These are phyloP conservation scores for Hippocampus kuda DNA, from an alignment of 2,797 vertebrate species.

Conservation along the genomic window DNA sequence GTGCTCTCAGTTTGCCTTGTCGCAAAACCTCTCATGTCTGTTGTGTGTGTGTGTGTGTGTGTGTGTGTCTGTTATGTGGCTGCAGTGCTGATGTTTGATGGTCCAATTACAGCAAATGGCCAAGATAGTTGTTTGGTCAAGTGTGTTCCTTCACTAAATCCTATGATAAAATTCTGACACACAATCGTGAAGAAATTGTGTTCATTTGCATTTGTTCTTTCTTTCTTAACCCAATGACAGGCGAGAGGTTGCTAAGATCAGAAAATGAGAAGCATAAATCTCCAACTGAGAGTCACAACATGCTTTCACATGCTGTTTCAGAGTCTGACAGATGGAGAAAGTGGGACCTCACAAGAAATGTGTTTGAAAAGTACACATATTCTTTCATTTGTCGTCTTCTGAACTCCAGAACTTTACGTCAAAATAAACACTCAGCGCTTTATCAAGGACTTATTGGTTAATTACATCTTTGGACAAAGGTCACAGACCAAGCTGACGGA, in stretches of 20 bases:
- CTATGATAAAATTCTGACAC: conserved; percentile 20
- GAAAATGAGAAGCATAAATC: conserved; percentile 14
- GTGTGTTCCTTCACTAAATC: conserved; percentile 21
- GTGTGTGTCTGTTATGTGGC: conserved; percentile 22
- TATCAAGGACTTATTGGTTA: conserved; percentile 46
- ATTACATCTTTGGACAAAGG: conserved; percentile 42
- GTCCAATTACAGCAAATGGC: conserved; percentile 39
- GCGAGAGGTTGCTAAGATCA: conserved; percentile 24
- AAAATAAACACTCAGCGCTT: conserved; percentile 37
- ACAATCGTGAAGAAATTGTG: conserved; percentile 23
- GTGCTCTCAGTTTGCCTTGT: conserved; percentile 21
- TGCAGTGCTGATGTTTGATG: conserved; percentile 24
- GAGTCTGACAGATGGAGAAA: conserved; percentile 11
- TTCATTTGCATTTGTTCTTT: conserved; percentile 26
- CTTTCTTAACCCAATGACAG: conserved; percentile 15
- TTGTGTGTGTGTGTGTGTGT: conserved; percentile 4
- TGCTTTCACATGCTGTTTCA: conserved; percentile 5
- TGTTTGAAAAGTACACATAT: conserved; percentile 23
- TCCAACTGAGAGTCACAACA: conserved; percentile 12
- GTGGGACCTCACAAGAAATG: conserved; percentile 13
- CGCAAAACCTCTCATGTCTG: conserved; percentile 24
- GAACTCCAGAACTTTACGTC: conserved; percentile 38
- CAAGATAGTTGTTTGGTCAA: conserved; percentile 27
- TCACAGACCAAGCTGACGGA: conserved; percentile 32
- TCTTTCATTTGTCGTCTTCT: conserved; percentile 20